Evolutionary conservation across 1,140 invertebrate genomes (phyloP).

Genomic region (Pseudobourletiella spinata): DNA sequence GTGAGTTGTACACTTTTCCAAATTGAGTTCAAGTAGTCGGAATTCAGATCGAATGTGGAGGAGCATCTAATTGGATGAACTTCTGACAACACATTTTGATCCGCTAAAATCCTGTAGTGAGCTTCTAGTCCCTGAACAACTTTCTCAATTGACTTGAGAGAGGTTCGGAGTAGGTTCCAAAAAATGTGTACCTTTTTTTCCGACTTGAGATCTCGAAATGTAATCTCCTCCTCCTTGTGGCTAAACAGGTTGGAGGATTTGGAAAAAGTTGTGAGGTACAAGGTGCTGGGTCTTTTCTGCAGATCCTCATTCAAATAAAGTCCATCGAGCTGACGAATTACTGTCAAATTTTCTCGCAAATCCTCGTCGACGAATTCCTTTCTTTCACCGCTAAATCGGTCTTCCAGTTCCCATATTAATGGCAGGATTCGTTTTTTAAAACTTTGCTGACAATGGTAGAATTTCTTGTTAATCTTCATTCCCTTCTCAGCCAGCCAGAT

Average conservation of each 20-base stretch:
- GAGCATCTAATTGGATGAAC: not conserved
- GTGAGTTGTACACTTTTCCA: not conserved
- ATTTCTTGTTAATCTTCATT: not conserved
- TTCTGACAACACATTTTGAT: not conserved
- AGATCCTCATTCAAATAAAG: not conserved
- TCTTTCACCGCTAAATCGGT: not conserved
- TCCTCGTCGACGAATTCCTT: not conserved
- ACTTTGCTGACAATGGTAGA: conserved; percentile 2
- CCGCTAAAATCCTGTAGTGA: not conserved
- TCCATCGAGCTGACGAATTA: not conserved
- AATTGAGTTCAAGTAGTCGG: not conserved
- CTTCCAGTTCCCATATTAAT: not conserved
- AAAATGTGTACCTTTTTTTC: not conserved
- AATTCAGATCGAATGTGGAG: not conserved
- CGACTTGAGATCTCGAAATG: not conserved
- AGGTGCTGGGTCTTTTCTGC: not conserved
- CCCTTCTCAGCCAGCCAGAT: conserved; percentile 5
- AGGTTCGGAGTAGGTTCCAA: not conserved
- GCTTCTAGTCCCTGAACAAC: not conserved
- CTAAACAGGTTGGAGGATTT: not conserved
- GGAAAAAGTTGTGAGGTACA: not conserved
- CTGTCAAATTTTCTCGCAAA: not conserved
- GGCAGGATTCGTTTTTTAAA: conserved; percentile 4
- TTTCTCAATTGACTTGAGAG: not conserved
- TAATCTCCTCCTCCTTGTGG: not conserved